Evolutionary conservation across 2,797 vertebrate genomes (phyloP), one percentile per base, ranked within the genome.

Genomic region (Peromyscus melanophrys): DNA sequence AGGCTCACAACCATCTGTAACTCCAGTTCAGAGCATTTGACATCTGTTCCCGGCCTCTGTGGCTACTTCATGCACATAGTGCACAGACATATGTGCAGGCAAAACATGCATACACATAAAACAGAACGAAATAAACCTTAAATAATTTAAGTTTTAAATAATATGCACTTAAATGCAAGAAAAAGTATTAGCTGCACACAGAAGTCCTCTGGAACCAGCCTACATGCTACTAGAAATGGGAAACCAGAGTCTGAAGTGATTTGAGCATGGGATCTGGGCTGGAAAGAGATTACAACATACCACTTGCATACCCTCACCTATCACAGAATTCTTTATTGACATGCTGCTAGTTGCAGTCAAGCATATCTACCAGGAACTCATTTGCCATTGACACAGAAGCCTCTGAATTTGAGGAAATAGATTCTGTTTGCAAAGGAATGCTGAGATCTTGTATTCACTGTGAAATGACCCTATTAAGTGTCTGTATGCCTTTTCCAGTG

Each of bases 331-430:
- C 49, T 76, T 71, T 61, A 37, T 23, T 76, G 14, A 25, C 52
- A 76, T 21, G 16, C 37, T 84, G 82, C 78, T 77, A 25, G 85
- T 46, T 90, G 25, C 37, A 92, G 31, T 59, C 78, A 96, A 91
- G 11, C 21, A 81, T 59, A 77, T 76, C 63, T 93, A n/a, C 92
- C 31, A 57, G 46, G 63, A 71, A 75, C 23, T 96, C 82, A 77
- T 84, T 89, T 86, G 61, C 34, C 63, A 69, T 83, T 96, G 65
- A 52, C 76, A 87, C 8, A 87, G 40, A 13, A 27, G 11, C 14
- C 46, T 87, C 46, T 67, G 43, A 25, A 61, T 89, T 90, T 92
- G 69, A 63, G 40, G 67, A 94, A 89, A 82, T 67, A 73, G 55
- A 29, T 40, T 69, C 57, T 91, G 71, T 94, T 29, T 83, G 43